Evolutionary conservation across 2,797 vertebrate species (phyloP).

Genomic region (Trachops cirrhosus): DNA sequence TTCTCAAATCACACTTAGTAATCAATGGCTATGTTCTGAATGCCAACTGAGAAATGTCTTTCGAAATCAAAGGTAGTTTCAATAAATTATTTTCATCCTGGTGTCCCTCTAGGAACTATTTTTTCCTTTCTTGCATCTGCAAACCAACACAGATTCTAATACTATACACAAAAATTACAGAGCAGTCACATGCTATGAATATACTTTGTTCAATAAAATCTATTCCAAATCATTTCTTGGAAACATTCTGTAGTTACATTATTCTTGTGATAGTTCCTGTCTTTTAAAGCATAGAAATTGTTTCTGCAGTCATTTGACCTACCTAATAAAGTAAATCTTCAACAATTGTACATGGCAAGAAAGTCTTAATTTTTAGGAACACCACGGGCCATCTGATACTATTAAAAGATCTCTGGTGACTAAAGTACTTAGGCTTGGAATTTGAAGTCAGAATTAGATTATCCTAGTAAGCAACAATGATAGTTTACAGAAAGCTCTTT

Average conservation of each 20-base stretch:
- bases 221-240: neutral
- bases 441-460: conserved; percentile 22
- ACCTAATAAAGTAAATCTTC: neutral
- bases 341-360: neutral
- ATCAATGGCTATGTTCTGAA: conserved; percentile 68
- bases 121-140: conserved; percentile 31
- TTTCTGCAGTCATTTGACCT: neutral
- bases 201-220: conserved; percentile 50
- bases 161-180: conserved; percentile 2
- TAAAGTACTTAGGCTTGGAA: neutral
- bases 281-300: conserved; percentile 2
- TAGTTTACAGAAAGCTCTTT: neutral
- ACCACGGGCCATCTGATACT: neutral
- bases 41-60: conserved; percentile 60
- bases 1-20: conserved; percentile 59
- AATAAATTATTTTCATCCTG: conserved; percentile 59
- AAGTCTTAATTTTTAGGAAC: conserved; percentile 10
- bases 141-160: conserved; percentile 32
- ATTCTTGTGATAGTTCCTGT: neutral
- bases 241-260: neutral
- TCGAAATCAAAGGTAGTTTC: conserved; percentile 51
- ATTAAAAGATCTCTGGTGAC: neutral
- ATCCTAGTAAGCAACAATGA: neutral
- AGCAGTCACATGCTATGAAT: neutral
- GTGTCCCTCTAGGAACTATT: conserved; percentile 43